Conservation (phyloP, 2,797 vertebrate genomes). For the Ptychadena robeensis region DNA sequence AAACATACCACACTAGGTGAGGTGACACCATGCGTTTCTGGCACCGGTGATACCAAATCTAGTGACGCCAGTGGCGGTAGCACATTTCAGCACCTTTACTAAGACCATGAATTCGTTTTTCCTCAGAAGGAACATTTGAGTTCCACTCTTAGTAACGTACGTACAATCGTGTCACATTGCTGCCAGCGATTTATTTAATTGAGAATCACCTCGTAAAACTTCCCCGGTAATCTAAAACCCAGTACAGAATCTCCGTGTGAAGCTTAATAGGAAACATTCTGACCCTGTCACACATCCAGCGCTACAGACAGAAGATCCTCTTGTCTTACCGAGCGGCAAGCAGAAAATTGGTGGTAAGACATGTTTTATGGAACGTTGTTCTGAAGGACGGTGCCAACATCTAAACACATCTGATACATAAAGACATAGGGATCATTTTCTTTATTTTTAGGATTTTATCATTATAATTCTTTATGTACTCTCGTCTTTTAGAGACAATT, state of each 20-base stretch:
- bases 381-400: background rate
- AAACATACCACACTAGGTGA: too few relatives aligned
- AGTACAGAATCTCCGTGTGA: background rate
- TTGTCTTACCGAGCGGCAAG: background rate
- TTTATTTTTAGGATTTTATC: too few relatives aligned
- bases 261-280: background rate
- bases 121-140: background rate
- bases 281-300: background rate
- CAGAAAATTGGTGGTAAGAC: too few relatives aligned
- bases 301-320: background rate
- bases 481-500: too few relatives aligned
- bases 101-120: too few relatives aligned
- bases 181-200: background rate
- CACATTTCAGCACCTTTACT: background rate
- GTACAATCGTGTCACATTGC: background rate
- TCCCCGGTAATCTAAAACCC: background rate
- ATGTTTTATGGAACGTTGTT: background rate
- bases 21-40: too few relatives aligned
- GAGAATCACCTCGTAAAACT: background rate
- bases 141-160: background rate
- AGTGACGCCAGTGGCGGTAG: too few relatives aligned
- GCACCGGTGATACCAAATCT: too few relatives aligned
- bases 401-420: background rate
- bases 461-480: too few relatives aligned
- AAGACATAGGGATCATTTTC: background rate